These are phyloP conservation scores for Cerceris ruficornis DNA, from an alignment of 2,888 invertebrate genomes.

Conservation along the genomic window DNA sequence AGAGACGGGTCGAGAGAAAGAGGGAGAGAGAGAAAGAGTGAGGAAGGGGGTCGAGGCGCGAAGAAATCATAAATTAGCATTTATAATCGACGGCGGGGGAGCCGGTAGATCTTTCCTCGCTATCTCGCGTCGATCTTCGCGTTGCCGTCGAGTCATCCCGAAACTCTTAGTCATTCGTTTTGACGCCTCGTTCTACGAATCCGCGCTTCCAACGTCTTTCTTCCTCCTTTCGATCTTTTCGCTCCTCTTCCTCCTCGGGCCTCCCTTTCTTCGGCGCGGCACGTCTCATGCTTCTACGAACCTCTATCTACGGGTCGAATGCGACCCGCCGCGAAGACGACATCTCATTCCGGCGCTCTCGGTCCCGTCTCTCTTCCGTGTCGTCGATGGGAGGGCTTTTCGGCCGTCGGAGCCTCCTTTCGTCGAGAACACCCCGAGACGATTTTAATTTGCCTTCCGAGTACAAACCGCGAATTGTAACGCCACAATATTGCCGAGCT, in stretches of 20 bases:
- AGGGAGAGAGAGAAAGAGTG: not conserved
- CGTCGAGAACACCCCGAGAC: too few species aligned
- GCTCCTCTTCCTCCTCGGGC: not conserved
- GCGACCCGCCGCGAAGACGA: too few species aligned
- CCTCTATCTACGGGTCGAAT: too few species aligned
- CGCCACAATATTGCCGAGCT: too few species aligned
- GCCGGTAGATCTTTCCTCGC: slow-evolving; percentile 57
- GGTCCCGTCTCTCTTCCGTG: too few species aligned
- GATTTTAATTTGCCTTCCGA: too few species aligned
- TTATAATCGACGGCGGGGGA: slow-evolving; percentile 68
- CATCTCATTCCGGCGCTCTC: too few species aligned
- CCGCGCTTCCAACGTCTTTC: slow-evolving; percentile 22
- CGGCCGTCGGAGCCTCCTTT: too few species aligned
- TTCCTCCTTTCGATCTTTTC: slow-evolving; percentile 30
- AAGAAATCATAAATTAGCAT: slow-evolving; percentile 76
- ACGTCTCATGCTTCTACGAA: too few species aligned
- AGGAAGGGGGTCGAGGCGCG: slow-evolving; percentile 58
- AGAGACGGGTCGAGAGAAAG: slow-evolving; percentile 13
- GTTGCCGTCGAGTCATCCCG: slow-evolving; percentile 65
- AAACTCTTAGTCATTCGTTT: slow-evolving; percentile 62
- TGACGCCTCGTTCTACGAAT: slow-evolving; percentile 50
- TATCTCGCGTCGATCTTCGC: slow-evolving; percentile 67
- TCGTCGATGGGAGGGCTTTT: too few species aligned
- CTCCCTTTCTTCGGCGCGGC: too few species aligned
- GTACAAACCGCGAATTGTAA: too few species aligned